Conservation (phyloP, 1,140 invertebrate species). For the Phymastichus coffea region DNA sequence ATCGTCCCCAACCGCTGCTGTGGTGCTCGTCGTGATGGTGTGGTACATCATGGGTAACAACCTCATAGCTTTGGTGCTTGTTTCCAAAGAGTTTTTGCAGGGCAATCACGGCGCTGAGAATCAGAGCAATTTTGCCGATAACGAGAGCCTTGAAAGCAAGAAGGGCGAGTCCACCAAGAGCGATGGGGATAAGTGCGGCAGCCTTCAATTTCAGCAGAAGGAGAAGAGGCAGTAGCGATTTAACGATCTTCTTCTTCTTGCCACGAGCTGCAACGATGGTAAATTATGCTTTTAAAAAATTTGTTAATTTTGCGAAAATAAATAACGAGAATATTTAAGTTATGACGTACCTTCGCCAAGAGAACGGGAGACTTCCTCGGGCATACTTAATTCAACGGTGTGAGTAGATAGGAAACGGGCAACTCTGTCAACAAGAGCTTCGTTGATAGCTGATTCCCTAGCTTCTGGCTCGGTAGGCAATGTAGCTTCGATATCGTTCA, state of each 20-base stretch:
- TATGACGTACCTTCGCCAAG: constrained; percentile 55
- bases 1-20: constrained; percentile 52
- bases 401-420: constrained; percentile 75
- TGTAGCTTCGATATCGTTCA: constrained; percentile 57
- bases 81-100: constrained; percentile 75
- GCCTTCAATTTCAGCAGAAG: constrained; percentile 78
- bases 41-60: constrained; percentile 48
- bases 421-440: constrained; percentile 71
- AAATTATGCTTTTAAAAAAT: not conserved
- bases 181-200: constrained; percentile 72
- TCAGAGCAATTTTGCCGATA: constrained; percentile 76
- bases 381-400: constrained; percentile 75
- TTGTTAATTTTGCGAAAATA: not conserved
- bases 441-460: constrained; percentile 74
- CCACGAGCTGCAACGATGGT: constrained; percentile 53
- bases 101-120: constrained; percentile 73
- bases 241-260: constrained; percentile 65
- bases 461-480: constrained; percentile 69
- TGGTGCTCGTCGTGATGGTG: constrained; percentile 52
- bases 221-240: constrained; percentile 66
- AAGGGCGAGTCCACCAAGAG: constrained; percentile 75
- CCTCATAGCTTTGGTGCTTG: constrained; percentile 71
- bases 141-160: constrained; percentile 80
- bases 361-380: constrained; percentile 64
- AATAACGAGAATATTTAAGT: not conserved